These are phyloP conservation scores for Polypterus senegalus DNA, from an alignment of 2,113 vertebrate species.

Conservation along the genomic window DNA sequence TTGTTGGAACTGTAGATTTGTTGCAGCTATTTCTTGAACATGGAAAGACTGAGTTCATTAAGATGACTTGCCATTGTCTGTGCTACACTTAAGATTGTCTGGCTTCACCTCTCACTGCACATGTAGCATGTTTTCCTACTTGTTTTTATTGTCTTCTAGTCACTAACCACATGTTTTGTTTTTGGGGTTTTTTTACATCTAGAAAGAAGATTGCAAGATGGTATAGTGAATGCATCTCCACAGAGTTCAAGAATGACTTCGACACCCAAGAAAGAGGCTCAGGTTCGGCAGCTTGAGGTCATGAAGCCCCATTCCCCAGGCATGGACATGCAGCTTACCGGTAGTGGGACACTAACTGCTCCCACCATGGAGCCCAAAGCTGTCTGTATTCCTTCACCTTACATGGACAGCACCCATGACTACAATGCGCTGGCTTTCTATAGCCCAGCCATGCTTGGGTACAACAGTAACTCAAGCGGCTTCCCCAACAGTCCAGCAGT, in stretches of 20 bases:
- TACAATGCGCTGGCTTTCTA: slow-evolving; percentile 69
- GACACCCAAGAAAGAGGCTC: slow-evolving; percentile 51
- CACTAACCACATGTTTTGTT: too few relatives aligned
- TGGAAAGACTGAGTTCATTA: too few relatives aligned
- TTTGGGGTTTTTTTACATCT: too few relatives aligned
- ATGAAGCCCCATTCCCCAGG: slow-evolving; percentile 46
- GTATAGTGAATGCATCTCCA: background rate
- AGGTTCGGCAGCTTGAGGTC: slow-evolving; percentile 58
- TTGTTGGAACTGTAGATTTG: too few relatives aligned
- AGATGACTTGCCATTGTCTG: too few relatives aligned
- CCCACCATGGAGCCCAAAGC: slow-evolving; percentile 55
- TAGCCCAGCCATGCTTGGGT: slow-evolving; percentile 59
- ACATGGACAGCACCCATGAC: slow-evolving; percentile 60
- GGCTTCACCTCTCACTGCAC: too few relatives aligned
- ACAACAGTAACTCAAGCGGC: slow-evolving; percentile 37
- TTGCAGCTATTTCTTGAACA: too few relatives aligned
- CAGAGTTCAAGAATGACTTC: slow-evolving; percentile 32
- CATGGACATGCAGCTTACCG: slow-evolving; percentile 43
- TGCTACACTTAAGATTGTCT: too few relatives aligned
- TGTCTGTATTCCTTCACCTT: slow-evolving; percentile 71
- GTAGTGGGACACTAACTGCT: slow-evolving; percentile 49
- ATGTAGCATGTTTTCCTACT: too few relatives aligned
- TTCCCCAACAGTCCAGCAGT: slow-evolving; percentile 40
- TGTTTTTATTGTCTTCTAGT: too few relatives aligned
- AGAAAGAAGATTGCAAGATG: background rate